Percentiles rank a stretch among this genome's conserved stretches.
Conservation (phyloP, 2,797 vertebrate genomes). For the Phalanger gymnotis region DNA sequence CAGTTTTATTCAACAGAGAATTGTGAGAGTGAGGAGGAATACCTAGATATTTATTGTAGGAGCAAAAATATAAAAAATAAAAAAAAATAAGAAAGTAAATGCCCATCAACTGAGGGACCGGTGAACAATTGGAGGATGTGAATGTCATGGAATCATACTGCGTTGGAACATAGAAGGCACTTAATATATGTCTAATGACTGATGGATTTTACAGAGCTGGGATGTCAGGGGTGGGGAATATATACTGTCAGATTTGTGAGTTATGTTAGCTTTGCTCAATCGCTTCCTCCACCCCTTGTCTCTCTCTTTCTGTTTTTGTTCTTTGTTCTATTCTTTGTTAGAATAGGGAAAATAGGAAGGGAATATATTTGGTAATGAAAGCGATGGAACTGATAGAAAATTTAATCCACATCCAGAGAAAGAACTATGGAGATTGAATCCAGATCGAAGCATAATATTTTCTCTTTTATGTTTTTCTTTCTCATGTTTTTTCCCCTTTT, state of each 20-base stretch:
- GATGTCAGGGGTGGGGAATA: not conserved
- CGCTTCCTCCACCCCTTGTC: not conserved
- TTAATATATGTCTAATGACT: not conserved
- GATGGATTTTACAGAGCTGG: not conserved
- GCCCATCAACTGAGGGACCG: not conserved
- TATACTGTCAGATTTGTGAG: not conserved
- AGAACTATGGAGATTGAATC: too few relatives aligned
- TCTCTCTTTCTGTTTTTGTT: not conserved
- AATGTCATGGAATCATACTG: not conserved
- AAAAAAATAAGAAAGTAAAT: not conserved
- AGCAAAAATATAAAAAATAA: not conserved
- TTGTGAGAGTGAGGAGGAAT: not conserved
- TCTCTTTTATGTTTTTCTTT: too few relatives aligned
- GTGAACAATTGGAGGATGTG: not conserved
- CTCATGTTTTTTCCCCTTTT: too few relatives aligned
- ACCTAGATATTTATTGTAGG: not conserved
- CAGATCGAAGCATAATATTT: too few relatives aligned
- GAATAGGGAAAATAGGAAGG: not conserved
- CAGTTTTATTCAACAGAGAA: not conserved
- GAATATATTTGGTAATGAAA: not conserved
- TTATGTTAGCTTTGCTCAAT: not conserved
- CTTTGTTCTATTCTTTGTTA: not conserved
- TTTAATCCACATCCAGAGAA: too few relatives aligned
- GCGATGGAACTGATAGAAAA: not conserved
- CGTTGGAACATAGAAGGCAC: not conserved